These are phyloP conservation scores for Zootermopsis nevadensis DNA, from an alignment of 2,888 invertebrate species.

Conservation along the genomic window DNA sequence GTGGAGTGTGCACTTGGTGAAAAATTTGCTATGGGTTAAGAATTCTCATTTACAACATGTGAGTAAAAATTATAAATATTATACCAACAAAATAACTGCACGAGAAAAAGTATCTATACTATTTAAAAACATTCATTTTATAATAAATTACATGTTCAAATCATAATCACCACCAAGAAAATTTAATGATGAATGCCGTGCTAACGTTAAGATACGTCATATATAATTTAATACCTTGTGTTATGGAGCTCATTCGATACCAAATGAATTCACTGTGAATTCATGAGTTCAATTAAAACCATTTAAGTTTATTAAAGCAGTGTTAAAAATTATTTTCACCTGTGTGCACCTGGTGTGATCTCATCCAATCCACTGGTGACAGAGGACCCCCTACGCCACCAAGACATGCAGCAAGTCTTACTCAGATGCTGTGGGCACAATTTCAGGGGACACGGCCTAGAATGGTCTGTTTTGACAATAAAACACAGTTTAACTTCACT, in stretches of 20 bases:
- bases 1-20: neutral
- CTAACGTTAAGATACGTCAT: neutral
- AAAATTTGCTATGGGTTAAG: neutral
- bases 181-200: neutral
- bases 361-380: neutral
- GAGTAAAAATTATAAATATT: neutral
- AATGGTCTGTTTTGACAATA: no score
- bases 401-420: no score
- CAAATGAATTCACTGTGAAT: neutral
- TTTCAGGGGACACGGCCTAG: no score
- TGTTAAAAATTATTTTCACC: neutral
- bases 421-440: no score
- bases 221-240: no score
- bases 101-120: neutral
- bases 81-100: neutral
- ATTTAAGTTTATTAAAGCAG: neutral
- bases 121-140: neutral
- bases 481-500: no score
- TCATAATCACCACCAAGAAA: neutral
- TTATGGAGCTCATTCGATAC: neutral
- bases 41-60: neutral
- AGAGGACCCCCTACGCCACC: no score
- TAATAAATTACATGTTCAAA: neutral
- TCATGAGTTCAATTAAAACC: neutral
- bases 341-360: neutral